Evolutionary conservation across 2,113 vertebrate species (phyloP).

Genomic region (Seriola quinqueradiata): DNA sequence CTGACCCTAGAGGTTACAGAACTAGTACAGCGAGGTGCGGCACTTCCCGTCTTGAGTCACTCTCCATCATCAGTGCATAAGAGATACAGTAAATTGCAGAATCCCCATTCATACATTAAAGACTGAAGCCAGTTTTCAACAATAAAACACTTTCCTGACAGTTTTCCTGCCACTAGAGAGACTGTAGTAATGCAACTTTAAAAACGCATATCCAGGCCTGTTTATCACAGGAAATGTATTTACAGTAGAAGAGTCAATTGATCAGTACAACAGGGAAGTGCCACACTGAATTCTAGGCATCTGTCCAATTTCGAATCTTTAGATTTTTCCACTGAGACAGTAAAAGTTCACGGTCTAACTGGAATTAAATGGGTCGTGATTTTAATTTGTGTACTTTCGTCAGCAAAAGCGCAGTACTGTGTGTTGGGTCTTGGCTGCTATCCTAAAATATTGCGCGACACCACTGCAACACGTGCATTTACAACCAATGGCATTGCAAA

Average conservation of each 20-base stretch:
- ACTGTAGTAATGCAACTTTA: neutral
- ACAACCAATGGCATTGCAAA: slow-evolving; percentile 8
- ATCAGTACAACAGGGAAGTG: neutral
- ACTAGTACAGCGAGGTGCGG: neutral
- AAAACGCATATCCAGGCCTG: neutral
- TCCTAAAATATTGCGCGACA: neutral
- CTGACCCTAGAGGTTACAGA: neutral
- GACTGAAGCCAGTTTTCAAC: neutral
- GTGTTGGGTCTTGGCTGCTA: neutral
- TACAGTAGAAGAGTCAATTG: slow-evolving; percentile 16
- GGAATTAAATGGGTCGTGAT: neutral
- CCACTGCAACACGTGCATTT: neutral
- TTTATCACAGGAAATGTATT: slow-evolving; percentile 25
- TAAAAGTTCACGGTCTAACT: neutral
- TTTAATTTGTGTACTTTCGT: neutral
- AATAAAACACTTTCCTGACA: neutral
- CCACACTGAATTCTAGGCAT: slow-evolving; percentile 12
- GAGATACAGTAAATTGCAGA: neutral
- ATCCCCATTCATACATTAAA: neutral
- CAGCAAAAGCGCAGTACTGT: neutral
- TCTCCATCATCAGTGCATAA: neutral
- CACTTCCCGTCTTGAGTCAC: neutral
- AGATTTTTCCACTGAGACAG: neutral
- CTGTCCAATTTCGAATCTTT: slow-evolving; percentile 2
- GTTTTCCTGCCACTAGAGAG: neutral